phyloP scores from a whole-genome alignment of 2,113 vertebrate genomes.

The Mionectes macconnelli region DNA sequence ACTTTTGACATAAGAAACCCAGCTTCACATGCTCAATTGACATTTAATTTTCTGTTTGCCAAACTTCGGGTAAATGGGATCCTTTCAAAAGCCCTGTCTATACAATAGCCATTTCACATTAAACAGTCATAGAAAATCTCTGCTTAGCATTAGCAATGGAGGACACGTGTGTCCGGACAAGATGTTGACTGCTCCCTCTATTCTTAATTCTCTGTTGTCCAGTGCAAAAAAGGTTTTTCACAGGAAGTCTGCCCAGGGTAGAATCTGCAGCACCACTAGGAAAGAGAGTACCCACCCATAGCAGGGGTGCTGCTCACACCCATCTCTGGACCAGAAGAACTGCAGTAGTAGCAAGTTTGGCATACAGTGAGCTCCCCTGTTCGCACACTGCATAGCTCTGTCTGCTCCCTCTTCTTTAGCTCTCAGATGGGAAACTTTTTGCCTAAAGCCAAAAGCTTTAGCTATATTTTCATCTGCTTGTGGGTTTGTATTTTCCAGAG shows the following conservation, averaged over 20 bases:
- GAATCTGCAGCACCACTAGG: not conserved
- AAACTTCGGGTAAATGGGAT: not conserved
- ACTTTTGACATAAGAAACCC: not conserved
- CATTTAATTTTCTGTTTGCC: not conserved
- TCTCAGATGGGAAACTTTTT: not conserved
- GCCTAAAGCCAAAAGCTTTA: not conserved
- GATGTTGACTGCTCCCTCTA: not conserved
- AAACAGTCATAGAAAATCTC: not conserved
- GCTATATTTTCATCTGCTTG: not conserved
- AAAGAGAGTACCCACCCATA: fast-evolving
- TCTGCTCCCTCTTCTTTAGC: not conserved
- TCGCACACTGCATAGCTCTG: not conserved
- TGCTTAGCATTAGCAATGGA: not conserved
- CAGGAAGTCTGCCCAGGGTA: not conserved
- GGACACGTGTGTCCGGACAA: not conserved
- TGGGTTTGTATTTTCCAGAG: not conserved
- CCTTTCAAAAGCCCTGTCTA: not conserved
- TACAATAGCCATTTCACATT: not conserved
- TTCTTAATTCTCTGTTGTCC: not conserved
- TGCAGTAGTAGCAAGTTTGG: fast-evolving
- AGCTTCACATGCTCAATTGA: not conserved
- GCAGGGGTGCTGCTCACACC: not conserved
- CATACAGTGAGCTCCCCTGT: not conserved
- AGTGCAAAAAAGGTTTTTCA: not conserved
- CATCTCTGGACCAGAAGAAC: not conserved